phyloP scores from a whole-genome alignment of 2,797 vertebrate genomes.

The Malacoraja senta region DNA sequence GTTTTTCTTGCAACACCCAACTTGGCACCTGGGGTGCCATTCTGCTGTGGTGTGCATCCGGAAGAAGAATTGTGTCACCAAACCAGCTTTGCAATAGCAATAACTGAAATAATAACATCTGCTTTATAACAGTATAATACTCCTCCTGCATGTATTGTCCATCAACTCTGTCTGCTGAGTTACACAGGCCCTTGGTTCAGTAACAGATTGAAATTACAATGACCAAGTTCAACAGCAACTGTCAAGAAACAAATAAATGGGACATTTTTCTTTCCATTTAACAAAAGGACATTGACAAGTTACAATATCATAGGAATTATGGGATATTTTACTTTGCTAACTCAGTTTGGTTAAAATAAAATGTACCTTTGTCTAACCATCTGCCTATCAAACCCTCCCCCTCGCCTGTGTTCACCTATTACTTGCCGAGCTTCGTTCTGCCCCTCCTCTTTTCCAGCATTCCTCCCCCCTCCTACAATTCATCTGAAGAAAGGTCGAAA shows the following conservation, averaged over 20 bases:
- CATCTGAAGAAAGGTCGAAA: too few relatives aligned
- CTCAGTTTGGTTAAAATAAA: too few relatives aligned
- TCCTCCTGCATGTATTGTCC: neutral
- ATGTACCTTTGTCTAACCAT: too few relatives aligned
- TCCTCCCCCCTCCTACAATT: too few relatives aligned
- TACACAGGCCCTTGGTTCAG: neutral
- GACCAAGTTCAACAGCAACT: neutral
- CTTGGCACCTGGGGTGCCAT: neutral
- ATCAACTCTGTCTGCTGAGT: neutral
- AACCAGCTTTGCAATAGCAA: neutral
- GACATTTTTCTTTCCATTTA: too few relatives aligned
- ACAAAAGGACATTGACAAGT: too few relatives aligned
- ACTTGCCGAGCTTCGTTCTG: too few relatives aligned
- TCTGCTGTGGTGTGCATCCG: neutral
- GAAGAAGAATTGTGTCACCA: neutral
- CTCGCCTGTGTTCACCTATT: too few relatives aligned
- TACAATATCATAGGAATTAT: too few relatives aligned
- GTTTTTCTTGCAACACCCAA: neutral
- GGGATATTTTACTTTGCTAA: too few relatives aligned
- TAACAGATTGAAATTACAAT: neutral
- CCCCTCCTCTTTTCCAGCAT: too few relatives aligned
- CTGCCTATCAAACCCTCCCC: too few relatives aligned
- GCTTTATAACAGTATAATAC: neutral
- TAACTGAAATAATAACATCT: slow-evolving; percentile 22
- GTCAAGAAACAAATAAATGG: neutral